Evolutionary conservation across 2,888 invertebrate species (phyloP), one percentile per base, ranked within the genome.

Genomic region (Chrysomela aeneicollis): DNA sequence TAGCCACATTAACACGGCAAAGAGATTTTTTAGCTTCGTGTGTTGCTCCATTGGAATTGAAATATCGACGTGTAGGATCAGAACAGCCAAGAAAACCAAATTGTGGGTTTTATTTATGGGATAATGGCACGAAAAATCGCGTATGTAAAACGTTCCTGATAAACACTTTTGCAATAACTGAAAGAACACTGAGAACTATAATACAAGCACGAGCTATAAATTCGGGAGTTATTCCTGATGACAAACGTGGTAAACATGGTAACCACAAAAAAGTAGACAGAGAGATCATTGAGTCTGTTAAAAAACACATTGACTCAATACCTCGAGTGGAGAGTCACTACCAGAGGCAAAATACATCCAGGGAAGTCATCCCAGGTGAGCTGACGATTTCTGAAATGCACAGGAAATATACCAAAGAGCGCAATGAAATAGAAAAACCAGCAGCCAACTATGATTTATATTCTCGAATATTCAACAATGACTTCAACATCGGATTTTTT

Each of bases 291-390:
- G 63, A 71, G 52, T 68, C 70, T 53, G 70, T 75, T 21, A 66
- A 71, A 53, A 64, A 72, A 51, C 77, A 76, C 65, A 79, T 76
- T 47, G 72, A 77, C 62, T 73, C 70, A 30, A 72, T 74, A 51
- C 71, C 74, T 52, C 67, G 68, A 62, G 64, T 76, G 66, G 76
- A 75, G 58, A 74, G 75, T 58, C 76, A 77, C 63, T 78, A 77
- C 62, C 59, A 74, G 21, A 30, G 53, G n/a, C n/a, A n/a, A n/a
- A 26, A n/a, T 10, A 12, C 37, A 61, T 26, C 32, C 61, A 21
- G n/a, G n/a, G n/a, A n/a, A n/a, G n/a, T n/a, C n/a, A n/a, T n/a
- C n/a, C n/a, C n/a, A n/a, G 15, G 57, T 1, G 57, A 37, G 10
- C 22, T 62, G 21, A 53, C 49, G 8, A 55, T 62, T 15, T 55